Evolutionary conservation across 2,888 invertebrate genomes (phyloP).

Genomic region (Coelinius sp.): DNA sequence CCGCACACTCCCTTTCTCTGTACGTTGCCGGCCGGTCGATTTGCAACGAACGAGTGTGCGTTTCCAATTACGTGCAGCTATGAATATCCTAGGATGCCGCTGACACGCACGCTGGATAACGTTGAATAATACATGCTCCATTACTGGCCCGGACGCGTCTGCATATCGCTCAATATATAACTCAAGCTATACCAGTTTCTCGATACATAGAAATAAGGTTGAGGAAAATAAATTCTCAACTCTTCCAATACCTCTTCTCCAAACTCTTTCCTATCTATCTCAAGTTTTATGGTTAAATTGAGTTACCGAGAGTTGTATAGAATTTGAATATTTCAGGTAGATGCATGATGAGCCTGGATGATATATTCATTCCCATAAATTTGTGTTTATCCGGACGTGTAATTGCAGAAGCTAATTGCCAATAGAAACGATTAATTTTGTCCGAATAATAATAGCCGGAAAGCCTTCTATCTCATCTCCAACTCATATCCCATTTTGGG

Average conservation of each 20-base stretch:
- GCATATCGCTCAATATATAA: conserved; percentile 22
- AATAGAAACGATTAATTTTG: conserved; percentile 64
- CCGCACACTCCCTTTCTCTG: conserved; percentile 13
- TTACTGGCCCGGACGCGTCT: conserved; percentile 21
- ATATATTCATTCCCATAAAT: background rate
- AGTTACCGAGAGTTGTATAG: background rate
- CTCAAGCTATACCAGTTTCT: conserved; percentile 2
- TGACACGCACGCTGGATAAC: conserved; percentile 49
- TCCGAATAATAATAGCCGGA: conserved; percentile 60
- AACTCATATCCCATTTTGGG: conserved; percentile 28
- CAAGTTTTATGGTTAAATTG: background rate
- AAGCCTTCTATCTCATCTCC: conserved; percentile 30
- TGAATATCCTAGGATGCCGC: conserved; percentile 43
- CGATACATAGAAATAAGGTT: conserved; percentile 13
- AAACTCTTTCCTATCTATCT: background rate
- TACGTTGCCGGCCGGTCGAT: conserved; percentile 36
- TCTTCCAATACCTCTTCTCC: background rate
- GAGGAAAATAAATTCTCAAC: background rate
- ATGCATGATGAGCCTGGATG: too few relatives aligned
- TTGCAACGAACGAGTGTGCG: conserved; percentile 47
- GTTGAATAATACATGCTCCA: conserved; percentile 59
- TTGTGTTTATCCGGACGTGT: conserved; percentile 34
- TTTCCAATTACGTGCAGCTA: conserved; percentile 50
- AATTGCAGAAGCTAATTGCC: conserved; percentile 58
- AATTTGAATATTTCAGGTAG: background rate